Evolutionary conservation across 2,888 invertebrate genomes (phyloP), one percentile per base, ranked within the genome.

Genomic region (Melolontha melolontha): DNA sequence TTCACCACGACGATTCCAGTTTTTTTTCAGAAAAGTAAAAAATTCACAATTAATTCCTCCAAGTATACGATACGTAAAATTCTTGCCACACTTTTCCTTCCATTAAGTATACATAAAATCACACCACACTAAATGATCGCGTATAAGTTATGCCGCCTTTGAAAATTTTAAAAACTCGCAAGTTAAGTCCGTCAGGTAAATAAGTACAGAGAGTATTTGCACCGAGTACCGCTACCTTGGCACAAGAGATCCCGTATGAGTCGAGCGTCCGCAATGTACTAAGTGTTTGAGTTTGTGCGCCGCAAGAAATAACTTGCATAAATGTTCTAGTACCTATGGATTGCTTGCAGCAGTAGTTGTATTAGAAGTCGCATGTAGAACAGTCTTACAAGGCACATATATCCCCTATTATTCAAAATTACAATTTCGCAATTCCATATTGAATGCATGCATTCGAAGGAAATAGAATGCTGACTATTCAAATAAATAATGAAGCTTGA

Each of bases 201-300:
- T 17, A 40, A 17, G 54, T 14, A 54, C n/a, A 40, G 40, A 54
- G 54, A 39, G 44, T 29, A 44, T 59, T 44, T 44, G 59, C 42
- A 42, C 16, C 22, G 74, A 76, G 76, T 77, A 77, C 77, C 77
- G 78, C 76, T 78, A 78, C 71, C 70, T 73, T 72, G 73, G 71
- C 76, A 72, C 72, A 72, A 73, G 69, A 75, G 73, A 74, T 73
- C 74, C 76, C 75, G 76, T 77, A 75, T 75, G 59, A 71, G 72
- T 72, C 75, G 73, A 75, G 70, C 70, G 76, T 72, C 73, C 72
- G 75, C 74, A 74, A 77, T 75, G 75, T 74, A 79, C 79, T 78
- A 77, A 78, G 71, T 76, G 75, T 76, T 75, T 70, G 72, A 72
- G 69, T 70, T 70, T 75, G 71, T 70, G 71, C 71, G 71, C 67